Evolutionary conservation across 2,797 vertebrate species (phyloP).

Genomic region (Botia kubotai): DNA sequence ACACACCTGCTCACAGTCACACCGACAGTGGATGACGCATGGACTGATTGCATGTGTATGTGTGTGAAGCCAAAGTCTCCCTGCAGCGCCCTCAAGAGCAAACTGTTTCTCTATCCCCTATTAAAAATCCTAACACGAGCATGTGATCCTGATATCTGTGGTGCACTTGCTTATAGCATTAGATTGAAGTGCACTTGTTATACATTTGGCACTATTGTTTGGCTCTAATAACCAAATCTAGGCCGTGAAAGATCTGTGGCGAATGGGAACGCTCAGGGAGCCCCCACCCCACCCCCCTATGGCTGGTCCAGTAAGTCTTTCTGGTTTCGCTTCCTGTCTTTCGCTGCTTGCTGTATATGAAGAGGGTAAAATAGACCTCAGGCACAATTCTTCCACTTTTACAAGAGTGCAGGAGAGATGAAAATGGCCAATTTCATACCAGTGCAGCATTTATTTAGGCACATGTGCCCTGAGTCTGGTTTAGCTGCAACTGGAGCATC

Average conservation of each 20-base stretch:
- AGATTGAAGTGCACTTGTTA: neutral
- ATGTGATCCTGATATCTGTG: neutral
- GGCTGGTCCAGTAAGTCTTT: constrained; percentile 1
- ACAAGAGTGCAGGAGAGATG: constrained; percentile 23
- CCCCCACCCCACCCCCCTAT: neutral
- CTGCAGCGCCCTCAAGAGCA: neutral
- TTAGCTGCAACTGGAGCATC: constrained; percentile 28
- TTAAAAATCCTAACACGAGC: constrained; percentile 5
- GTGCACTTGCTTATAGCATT: neutral
- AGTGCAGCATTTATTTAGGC: constrained; percentile 29
- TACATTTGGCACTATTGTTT: constrained; percentile 10
- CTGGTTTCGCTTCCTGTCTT: constrained; percentile 11
- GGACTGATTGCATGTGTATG: neutral
- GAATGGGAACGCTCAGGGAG: neutral
- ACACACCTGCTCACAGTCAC: constrained; percentile 54
- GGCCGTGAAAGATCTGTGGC: constrained; percentile 14
- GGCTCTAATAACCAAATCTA: constrained; percentile 18
- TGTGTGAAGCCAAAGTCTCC: constrained; percentile 1
- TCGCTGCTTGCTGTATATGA: constrained; percentile 23
- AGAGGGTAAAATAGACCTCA: constrained; percentile 34
- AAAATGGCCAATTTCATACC: constrained; percentile 35
- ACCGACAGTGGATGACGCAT: constrained; percentile 14
- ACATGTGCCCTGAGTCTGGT: constrained; percentile 7
- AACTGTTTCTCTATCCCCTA: neutral
- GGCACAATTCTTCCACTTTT: constrained; percentile 32